phyloP scores from a whole-genome alignment of 2,113 vertebrate species.

The Brachionichthys hirsutus region DNA sequence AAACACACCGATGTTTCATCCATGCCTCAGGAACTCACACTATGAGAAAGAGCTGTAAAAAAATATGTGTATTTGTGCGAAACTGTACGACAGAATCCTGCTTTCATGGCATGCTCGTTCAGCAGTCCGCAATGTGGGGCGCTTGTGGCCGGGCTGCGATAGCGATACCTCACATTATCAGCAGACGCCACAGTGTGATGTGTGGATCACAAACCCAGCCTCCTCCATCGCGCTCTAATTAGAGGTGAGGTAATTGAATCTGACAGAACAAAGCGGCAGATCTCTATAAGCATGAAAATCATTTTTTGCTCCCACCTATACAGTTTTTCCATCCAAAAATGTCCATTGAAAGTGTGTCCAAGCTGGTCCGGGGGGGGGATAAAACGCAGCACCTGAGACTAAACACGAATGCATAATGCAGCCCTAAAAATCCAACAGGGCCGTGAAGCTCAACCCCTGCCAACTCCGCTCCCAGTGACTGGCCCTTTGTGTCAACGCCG shows the following conservation, averaged over 20 bases:
- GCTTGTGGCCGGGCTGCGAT: conserved; percentile 69
- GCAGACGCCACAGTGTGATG: conserved; percentile 77
- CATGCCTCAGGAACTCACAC: conserved; percentile 22
- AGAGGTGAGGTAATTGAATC: conserved; percentile 86
- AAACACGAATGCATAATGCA: conserved; percentile 80
- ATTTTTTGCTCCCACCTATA: conserved; percentile 80
- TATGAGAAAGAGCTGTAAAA: conserved; percentile 26
- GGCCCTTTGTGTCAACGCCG: conserved; percentile 72
- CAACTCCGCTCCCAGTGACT: conserved; percentile 61
- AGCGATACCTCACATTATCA: conserved; percentile 80
- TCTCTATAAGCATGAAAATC: conserved; percentile 83
- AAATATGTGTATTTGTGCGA: conserved; percentile 25
- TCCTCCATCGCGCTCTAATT: conserved; percentile 82
- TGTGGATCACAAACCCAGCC: conserved; percentile 81
- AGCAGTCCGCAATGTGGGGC: conserved; percentile 64
- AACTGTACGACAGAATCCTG: conserved; percentile 53
- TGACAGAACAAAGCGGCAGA: conserved; percentile 85
- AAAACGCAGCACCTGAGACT: conserved; percentile 80
- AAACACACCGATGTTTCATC: conserved; percentile 21
- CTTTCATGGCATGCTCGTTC: conserved; percentile 67
- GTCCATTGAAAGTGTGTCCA: conserved; percentile 80
- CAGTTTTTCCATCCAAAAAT: conserved; percentile 77
- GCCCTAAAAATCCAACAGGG: conserved; percentile 68
- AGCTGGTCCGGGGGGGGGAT: conserved; percentile 78
- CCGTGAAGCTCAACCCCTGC: conserved; percentile 63